Base-by-base conservation (phyloP, 2,113 vertebrate species). In the Lophura nycthemera region DNA sequence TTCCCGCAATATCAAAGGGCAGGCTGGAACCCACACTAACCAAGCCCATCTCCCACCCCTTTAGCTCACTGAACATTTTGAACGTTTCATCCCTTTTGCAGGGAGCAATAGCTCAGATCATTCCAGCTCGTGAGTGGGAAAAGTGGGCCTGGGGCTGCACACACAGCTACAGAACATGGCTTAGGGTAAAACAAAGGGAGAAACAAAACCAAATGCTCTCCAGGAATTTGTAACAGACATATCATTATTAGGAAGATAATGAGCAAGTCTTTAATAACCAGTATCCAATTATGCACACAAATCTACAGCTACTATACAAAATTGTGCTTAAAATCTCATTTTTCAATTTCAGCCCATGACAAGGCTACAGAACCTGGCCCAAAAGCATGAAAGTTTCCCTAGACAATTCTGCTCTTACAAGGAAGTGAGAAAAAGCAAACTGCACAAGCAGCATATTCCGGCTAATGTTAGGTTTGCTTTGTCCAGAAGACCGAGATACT, bases 401-500 rank as follows among this genome's bases (percentile, higher is more conserved):
- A 24, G 48, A 48, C 12, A 13, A 43, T 38, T 92, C 29, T 83
- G 42, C 13, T 90, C 42, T 66, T 54, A 38, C 0, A 73, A 36
- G 59, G 47, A 90, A 87, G 36, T 42, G n/a, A 87, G 17, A 59
- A 82, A 24, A 7, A 19, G 36, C 30, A 32, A 80, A 43, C 0
- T 70, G 77, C 66, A 66, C 22, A 54, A 48, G 57, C 6, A 52
- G 63, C 40, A 59, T 14, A 21, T 18, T 12, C 71, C 29, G 56
- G 13, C 36, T 57, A 8, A 25, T n/a, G 57, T 43, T 13, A 25
- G 30, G 38, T 34, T 65, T 18, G 0, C n/a, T 69, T 13, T 36
- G 32, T n/a, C 76, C 24, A 4, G 48, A 63, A 76, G 42, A 43
- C 48, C 0, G 0, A 83, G 34, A 27, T 11, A 8, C 60, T 34